Base-by-base conservation (phyloP, 2,888 invertebrate species). In the Nudaria mundana region DNA sequence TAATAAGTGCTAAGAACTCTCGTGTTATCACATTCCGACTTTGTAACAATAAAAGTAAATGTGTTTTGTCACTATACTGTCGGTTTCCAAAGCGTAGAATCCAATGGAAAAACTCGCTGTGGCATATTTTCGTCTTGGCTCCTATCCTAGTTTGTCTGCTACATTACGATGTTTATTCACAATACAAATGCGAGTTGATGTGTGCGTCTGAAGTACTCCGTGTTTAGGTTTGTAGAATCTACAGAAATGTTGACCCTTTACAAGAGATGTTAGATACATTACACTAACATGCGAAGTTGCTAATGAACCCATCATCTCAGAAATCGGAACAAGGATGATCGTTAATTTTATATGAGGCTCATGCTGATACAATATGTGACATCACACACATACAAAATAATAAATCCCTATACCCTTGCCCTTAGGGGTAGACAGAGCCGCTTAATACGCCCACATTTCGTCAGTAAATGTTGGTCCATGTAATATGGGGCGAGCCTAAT, bases 91-190 rank as follows among this genome's bases (percentile, higher is more conserved):
- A 86, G 83, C 82, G 81, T 81, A 73, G 79, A 83, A 84, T 76
- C 84, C 84, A 82, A 84, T 84, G 87, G 88, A 87, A 87, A 88
- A 88, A 88, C 87, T 82, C 87, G 85, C 71, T 73, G 83, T 81
- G 71, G 88, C 83, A 88, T 88, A 88, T 88, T 88, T 88, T 88
- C 87, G 88, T 88, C 88, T 88, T 88, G 88, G 88, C 88, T 87
- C 82, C 79, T 78, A 88, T 87, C 88, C 88, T 88, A 88, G 87
- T 88, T 88, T 87, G 87, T 88, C 88, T 85, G 85, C 81, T 87
- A 86, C 87, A 86, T 87, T 86, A 86, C 87, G 86, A 88, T 88
- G 88, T 88, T 88, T 88, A 88, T 88, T 87, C 88, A 88, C 87
- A 88, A 88, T 88, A 85, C 86, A 78, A 84, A 85, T 82, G 82